phyloP scores from a whole-genome alignment of 2,113 vertebrate species.

The Anas platyrhynchos region DNA sequence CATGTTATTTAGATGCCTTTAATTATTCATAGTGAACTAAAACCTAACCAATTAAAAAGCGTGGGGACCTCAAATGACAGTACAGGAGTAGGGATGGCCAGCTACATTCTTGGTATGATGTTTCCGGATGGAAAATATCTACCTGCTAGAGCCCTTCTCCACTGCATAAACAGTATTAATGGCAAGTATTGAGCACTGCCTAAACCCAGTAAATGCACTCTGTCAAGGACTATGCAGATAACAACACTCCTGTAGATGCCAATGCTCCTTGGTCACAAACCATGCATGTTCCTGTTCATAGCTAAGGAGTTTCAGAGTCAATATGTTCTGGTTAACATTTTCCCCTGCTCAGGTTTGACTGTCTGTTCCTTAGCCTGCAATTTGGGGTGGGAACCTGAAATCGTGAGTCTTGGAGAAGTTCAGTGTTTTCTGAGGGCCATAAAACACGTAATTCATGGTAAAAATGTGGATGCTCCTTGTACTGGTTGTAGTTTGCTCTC shows the following conservation, averaged over 20 bases:
- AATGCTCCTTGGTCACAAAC: neutral
- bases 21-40: neutral
- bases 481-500: neutral
- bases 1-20: neutral
- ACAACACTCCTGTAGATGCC: neutral
- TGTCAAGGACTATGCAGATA: neutral
- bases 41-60: neutral
- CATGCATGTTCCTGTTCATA: neutral
- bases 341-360: neutral
- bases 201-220: neutral
- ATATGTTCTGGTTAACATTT: neutral
- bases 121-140: neutral
- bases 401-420: neutral
- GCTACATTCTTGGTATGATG: neutral
- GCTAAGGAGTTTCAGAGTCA: neutral
- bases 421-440: neutral
- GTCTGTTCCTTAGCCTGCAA: neutral
- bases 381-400: rapidly evolving
- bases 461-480: neutral
- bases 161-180: neutral
- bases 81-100: neutral
- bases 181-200: neutral
- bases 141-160: neutral
- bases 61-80: neutral
- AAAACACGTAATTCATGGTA: neutral